These are phyloP conservation scores for Felis catus DNA, from an alignment of 2,113 vertebrate genomes.

Conservation along the genomic window DNA sequence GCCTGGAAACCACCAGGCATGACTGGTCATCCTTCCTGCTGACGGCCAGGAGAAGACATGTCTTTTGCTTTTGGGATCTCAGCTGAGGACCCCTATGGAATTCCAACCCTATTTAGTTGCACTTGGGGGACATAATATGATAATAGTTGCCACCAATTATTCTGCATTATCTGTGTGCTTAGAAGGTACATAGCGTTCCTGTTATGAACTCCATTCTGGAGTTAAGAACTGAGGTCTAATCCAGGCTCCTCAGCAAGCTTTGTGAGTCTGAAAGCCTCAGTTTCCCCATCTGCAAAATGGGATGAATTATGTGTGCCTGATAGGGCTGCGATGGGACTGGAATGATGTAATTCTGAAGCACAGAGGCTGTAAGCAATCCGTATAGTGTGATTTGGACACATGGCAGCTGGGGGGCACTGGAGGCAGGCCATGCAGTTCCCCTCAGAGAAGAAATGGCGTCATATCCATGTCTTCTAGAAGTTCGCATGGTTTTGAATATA, in stretches of 20 bases:
- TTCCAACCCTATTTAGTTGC: neutral
- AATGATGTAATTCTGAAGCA: neutral
- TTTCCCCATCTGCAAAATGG: neutral
- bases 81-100: neutral
- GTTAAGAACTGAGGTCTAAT: neutral
- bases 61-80: neutral
- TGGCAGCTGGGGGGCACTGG: rapidly evolving
- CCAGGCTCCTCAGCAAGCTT: neutral
- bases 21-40: neutral
- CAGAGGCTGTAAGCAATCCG: rapidly evolving
- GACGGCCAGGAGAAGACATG: neutral
- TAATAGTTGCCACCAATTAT: neutral
- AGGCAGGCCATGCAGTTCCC: rapidly evolving
- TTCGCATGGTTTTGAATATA: no score
- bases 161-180: neutral
- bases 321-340: neutral
- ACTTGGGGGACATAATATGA: neutral
- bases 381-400: rapidly evolving
- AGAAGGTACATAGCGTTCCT: neutral
- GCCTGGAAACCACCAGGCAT: neutral
- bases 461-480: neutral
- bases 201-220: neutral
- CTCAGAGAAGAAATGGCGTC: neutral
- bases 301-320: neutral
- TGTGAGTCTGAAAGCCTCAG: neutral